Conservation (phyloP, 2,113 vertebrate species). For the Machaerirhynchus nigripectus region DNA sequence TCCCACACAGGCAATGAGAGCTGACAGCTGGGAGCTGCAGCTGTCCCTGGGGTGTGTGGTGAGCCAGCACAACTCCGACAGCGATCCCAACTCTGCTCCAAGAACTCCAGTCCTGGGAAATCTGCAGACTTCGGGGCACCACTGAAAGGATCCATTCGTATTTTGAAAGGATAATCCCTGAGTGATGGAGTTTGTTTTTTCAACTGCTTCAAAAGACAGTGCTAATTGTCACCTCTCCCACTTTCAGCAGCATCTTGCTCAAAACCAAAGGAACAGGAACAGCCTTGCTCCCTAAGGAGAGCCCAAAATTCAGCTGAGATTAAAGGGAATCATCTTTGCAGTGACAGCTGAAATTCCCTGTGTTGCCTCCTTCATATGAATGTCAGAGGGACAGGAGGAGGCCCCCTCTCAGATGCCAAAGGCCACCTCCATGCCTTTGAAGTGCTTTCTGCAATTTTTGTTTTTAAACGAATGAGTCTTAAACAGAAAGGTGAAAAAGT, state of each 20-base stretch:
- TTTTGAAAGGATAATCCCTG: background rate
- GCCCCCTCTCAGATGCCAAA: background rate
- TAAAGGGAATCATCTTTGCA: background rate
- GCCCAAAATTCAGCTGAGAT: background rate
- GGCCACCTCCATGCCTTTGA: background rate
- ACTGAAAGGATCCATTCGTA: rapidly evolving
- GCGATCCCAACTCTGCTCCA: background rate
- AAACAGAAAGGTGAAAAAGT: background rate
- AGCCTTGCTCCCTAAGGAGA: background rate
- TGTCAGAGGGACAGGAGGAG: background rate
- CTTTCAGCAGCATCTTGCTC: background rate
- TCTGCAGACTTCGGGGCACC: background rate
- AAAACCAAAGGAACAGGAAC: background rate
- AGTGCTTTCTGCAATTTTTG: background rate
- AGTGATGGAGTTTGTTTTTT: background rate
- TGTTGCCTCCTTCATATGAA: background rate
- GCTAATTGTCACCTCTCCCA: background rate
- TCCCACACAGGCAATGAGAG: background rate
- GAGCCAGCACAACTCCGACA: background rate
- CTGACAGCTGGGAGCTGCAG: background rate
- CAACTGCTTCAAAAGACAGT: background rate
- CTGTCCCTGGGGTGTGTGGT: background rate
- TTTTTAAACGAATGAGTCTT: background rate
- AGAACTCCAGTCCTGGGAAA: background rate
- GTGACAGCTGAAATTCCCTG: background rate